phyloP scores from a whole-genome alignment of 2,888 invertebrate species.

The Caenorhabditis auriculariae region DNA sequence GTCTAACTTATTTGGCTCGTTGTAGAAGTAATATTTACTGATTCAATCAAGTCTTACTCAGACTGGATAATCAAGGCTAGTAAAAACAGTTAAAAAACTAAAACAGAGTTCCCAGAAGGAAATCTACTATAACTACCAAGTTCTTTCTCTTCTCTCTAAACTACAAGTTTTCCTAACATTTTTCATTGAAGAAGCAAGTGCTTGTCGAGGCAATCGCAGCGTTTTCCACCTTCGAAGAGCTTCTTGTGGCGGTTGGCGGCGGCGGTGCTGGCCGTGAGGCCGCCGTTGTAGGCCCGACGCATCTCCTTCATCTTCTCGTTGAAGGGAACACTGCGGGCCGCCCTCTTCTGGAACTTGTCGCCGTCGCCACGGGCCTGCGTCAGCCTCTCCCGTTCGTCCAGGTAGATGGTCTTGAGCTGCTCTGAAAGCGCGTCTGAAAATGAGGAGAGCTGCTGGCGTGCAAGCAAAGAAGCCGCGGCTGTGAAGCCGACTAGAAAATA shows the following conservation, averaged over 20 bases:
- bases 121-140: too few species aligned
- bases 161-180: too few species aligned
- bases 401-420: conserved; percentile 57
- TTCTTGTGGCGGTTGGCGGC: neutral
- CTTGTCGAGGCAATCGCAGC: conserved; percentile 49
- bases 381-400: conserved; percentile 55
- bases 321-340: conserved; percentile 10
- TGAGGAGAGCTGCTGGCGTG: neutral
- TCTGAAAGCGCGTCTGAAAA: conserved; percentile 56
- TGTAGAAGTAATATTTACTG: too few species aligned
- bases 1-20: too few species aligned
- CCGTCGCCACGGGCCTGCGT: conserved; percentile 22
- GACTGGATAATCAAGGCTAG: too few species aligned
- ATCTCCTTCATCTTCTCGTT: conserved; percentile 17
- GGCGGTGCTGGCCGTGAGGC: neutral
- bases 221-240: conserved; percentile 26
- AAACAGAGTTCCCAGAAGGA: too few species aligned
- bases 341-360: conserved; percentile 4
- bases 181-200: conserved; percentile 33
- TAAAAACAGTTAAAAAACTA: too few species aligned
- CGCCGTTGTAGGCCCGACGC: conserved; percentile 14
- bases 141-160: too few species aligned
- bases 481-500: too few species aligned
- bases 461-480: too few species aligned
- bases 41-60: too few species aligned